Evolutionary conservation across 1,140 invertebrate species (phyloP).

Genomic region (Dreissena rostriformis): DNA sequence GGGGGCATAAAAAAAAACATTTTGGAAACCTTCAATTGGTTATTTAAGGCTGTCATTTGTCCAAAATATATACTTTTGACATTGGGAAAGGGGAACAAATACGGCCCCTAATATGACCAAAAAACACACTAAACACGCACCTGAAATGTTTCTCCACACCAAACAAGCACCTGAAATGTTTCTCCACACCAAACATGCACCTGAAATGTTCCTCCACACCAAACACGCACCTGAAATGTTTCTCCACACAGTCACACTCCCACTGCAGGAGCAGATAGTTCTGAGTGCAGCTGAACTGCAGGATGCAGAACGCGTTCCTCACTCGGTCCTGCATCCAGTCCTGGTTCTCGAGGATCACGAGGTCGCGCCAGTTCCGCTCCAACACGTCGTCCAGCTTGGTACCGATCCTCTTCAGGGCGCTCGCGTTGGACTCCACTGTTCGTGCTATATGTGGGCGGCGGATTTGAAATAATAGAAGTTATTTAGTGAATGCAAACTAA

Average conservation of each 20-base stretch:
- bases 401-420: slow-evolving; percentile 48
- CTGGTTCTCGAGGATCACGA: slow-evolving; percentile 69
- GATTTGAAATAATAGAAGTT: too few species aligned
- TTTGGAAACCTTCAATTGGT: too few species aligned
- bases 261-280: slow-evolving; percentile 72
- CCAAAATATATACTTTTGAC: not conserved
- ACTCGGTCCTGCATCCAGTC: slow-evolving; percentile 69
- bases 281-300: slow-evolving; percentile 66
- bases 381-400: slow-evolving; percentile 44
- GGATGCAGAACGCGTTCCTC: slow-evolving; percentile 71
- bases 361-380: slow-evolving; percentile 52
- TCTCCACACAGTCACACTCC: slow-evolving; percentile 61
- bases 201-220: not conserved
- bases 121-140: not conserved
- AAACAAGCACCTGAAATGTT: not conserved
- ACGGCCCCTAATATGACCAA: not conserved
- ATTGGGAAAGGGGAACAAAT: not conserved
- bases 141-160: not conserved
- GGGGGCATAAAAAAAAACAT: too few species aligned
- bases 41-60: not conserved
- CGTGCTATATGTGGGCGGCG: too few species aligned
- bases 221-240: slow-evolving; percentile 61
- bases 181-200: not conserved
- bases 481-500: too few species aligned
- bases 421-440: slow-evolving; percentile 24